Conservation (phyloP, 2,797 vertebrate genomes). For the Tiaroga cobitis region DNA sequence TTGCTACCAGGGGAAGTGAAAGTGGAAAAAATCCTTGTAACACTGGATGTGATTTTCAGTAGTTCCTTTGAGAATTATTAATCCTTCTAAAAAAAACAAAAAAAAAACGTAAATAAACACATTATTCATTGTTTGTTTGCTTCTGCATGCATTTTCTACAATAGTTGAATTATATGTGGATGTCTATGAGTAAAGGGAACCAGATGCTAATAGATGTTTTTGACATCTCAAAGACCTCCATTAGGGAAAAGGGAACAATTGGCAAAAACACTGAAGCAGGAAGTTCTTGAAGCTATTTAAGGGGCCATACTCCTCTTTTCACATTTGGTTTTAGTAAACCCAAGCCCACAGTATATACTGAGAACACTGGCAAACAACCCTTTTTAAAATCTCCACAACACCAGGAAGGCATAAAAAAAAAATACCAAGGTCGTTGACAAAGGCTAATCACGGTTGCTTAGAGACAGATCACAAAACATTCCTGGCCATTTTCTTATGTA, state of each 20-base stretch:
- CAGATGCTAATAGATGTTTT: slow-evolving; percentile 30
- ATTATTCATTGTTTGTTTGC: neutral
- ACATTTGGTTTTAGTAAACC: slow-evolving; percentile 20
- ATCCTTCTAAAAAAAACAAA: neutral
- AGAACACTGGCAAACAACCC: neutral
- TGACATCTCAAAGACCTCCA: neutral
- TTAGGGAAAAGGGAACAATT: slow-evolving; percentile 20
- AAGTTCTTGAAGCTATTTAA: slow-evolving; percentile 32
- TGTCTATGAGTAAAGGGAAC: neutral
- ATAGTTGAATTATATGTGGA: neutral
- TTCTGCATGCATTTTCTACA: neutral
- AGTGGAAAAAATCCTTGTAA: neutral
- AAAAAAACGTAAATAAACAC: neutral
- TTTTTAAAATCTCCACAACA: neutral
- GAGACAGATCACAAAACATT: slow-evolving; percentile 14
- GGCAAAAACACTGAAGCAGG: slow-evolving; percentile 2
- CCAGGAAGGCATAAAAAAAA: slow-evolving; percentile 10
- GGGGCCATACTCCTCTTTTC: neutral
- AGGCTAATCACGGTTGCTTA: slow-evolving; percentile 30
- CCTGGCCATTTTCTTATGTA: neutral
- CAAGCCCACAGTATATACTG: neutral
- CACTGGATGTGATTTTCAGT: neutral
- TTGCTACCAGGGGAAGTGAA: neutral
- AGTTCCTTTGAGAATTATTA: neutral
- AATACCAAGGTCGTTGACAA: slow-evolving; percentile 10